Evolutionary conservation across 2,797 vertebrate genomes (phyloP), one percentile per base, ranked within the genome.

Genomic region (Gymnocypris eckloni): DNA sequence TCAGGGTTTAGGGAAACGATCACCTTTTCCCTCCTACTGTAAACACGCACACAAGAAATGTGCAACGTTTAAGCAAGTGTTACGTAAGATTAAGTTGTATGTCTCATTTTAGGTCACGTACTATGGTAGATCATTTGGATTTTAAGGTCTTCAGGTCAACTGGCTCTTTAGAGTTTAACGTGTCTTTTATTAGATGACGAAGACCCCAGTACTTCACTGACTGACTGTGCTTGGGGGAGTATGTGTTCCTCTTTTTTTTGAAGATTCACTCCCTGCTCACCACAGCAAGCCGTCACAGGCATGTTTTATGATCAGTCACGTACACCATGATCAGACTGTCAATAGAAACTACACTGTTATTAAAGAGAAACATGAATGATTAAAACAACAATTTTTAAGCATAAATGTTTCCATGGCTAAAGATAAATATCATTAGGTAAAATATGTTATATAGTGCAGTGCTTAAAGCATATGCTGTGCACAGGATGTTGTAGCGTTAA

Each of bases 401-500:
- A 3, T 28, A 20, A 33, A 52, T 0, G 28, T 37, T 54, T 76
- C 45, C 48, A 6, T 22, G 28, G 50, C 28, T 54, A 13, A 22
- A 76, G 28, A 20, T 12, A 33, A 13, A 72, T 25, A 6, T 25
- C 6, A 48, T 73, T 28, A 72, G 22, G 13, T n/a, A 6, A 41
- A 5, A 25, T n/a, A 72, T 28, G 2, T 4, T 16, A 0, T 33
- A 15, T 66, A 33, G 33, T 6, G 25, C 22, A 22, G 2, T 28
- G 37, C 11, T 43, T 16, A 59, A 76, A 77, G 20, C 15, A 11
- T 52, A 3, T 37, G 3, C 18, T 5, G 18, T 18, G 1, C 20
- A 83, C 71, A 52, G 72, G 33, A 83, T 41, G 45, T 67, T 83
- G 33, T 20, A 67, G 83, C 11, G 37, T 69, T 48, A 84, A 70